Evolutionary conservation across 2,888 invertebrate genomes (phyloP), one percentile per base, ranked within the genome.

Genomic region (Priocnemis perturbator): DNA sequence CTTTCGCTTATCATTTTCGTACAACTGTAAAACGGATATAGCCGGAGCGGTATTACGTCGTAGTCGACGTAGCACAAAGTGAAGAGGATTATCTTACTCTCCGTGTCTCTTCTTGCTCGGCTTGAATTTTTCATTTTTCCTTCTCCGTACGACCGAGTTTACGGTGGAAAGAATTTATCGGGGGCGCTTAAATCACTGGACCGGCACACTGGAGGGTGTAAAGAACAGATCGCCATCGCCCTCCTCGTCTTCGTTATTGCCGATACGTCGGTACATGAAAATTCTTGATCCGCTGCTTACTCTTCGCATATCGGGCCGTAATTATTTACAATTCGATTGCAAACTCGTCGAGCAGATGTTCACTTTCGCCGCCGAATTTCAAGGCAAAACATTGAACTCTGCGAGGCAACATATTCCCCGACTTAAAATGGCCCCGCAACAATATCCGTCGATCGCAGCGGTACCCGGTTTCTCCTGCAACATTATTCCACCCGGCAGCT

Each of bases 161-260:
- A 74, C 58, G 66, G 67, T 74, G 66, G 52, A 61, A 67, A 65
- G 65, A 65, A 77, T 77, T 78, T 77, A 77, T 77, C 76, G 59
- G 44, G 69, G 60, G 65, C n/a, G 26, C 37, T 68, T 68, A 71
- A 75, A 78, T 78, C 78, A 67, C 48, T 52, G 57, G 62, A 69
- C 65, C 72, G 53, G 30, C 37, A 66, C 23, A 37, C 11, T 37
- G 47, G 19, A 52, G 59, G 65, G 63, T 67, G 66, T 52, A 67
- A 26, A 65, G 70, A 63, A 52, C 37, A 37, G 37, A 37, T 37
- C 37, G 11, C 4, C 37, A 37, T 37, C 7, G 63, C 58, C 62
- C 21, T 56, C 56, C 47, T 3, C 19, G 17, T 50, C 47, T 5
- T 9, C 50, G 14, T 17, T 37, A 11, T 11, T 11, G 37, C 11